Base-by-base conservation (phyloP, 2,113 vertebrate genomes). In the Paradisaea rubra region DNA sequence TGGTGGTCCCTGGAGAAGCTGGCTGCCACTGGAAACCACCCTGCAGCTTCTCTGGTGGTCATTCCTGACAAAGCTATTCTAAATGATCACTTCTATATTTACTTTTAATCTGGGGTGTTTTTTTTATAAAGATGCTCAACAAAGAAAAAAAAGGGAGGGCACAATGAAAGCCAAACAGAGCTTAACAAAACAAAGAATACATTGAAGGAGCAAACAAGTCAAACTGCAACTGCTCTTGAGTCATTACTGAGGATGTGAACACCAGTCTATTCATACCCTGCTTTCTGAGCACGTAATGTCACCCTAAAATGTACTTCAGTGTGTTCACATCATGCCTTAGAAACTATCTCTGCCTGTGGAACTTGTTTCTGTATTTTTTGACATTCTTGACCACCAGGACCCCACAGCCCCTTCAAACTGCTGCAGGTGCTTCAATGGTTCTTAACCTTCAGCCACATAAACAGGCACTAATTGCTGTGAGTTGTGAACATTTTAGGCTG, bases 101-200 rank as follows among this genome's bases (percentile, higher is more conserved):
- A 35, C 53, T 86, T 82, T 39, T 35, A 56, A 89, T 19, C 31
- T 73, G 25, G 19, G 17, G 17, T 9, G 19, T 22, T 47, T 47
- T 47, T 23, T 70, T 60, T 60, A 69, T 5, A 1, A 90, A 91
- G 82, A 94, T 73, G 88, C 54, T 86, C 5, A 0, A 53, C 72
- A 81, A 93, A 81, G 17, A 28, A 15, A 39, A 47, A 47, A 50
- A 70, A 70, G 70, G 86, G 72, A 88, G 60, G 44, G 41, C 35
- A 64, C 65, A 56, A 52, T 17, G 39, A 69, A 92, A 91, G 86
- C 35, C 61, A 95, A 94, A 70, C 71, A 89, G 83, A 64, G 86
- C 89, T 94, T 88, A 89, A 70, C 49, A 49, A 82, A 88, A 95
- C 93, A 97, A 95, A 96, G 95, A 81, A 42, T 44, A 92, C 85